These are phyloP conservation scores for Scaptomyza hsui DNA, from an alignment of 1,140 invertebrate species.

Conservation along the genomic window DNA sequence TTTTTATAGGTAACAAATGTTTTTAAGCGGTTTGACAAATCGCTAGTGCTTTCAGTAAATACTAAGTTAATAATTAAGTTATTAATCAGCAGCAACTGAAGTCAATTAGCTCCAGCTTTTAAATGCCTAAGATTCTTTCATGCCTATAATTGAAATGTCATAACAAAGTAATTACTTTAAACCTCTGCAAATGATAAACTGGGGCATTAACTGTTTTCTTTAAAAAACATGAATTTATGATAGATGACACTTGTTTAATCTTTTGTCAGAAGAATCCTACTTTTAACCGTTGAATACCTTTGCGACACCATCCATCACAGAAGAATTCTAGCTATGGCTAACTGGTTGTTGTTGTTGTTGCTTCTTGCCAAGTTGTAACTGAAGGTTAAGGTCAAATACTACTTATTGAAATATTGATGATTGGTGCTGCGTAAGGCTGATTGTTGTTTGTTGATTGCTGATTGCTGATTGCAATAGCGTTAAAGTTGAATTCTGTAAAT, in stretches of 20 bases:
- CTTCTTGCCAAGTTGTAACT: not conserved
- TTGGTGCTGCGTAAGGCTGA: too few relatives aligned
- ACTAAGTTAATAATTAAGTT: too few relatives aligned
- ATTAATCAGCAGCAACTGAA: too few relatives aligned
- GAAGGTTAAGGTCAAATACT: slow-evolving; percentile 36
- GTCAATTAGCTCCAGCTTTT: too few relatives aligned
- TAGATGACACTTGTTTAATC: not conserved
- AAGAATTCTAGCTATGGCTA: slow-evolving; percentile 4
- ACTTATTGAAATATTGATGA: slow-evolving; percentile 2
- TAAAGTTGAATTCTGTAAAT: slow-evolving; percentile 51
- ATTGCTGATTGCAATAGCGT: slow-evolving; percentile 4
- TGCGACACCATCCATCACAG: not conserved
- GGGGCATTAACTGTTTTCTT: too few relatives aligned
- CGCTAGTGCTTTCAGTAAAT: too few relatives aligned
- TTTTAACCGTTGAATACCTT: not conserved
- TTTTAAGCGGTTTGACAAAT: too few relatives aligned
- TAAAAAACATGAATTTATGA: not conserved
- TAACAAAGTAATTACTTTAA: too few relatives aligned
- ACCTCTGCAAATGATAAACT: too few relatives aligned
- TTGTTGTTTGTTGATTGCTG: not conserved
- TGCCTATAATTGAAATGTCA: too few relatives aligned
- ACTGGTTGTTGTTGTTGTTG: slow-evolving; percentile 22
- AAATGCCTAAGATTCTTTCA: too few relatives aligned
- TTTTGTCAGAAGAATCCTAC: not conserved
- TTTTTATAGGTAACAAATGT: too few relatives aligned